Conservation (phyloP, 2,113 vertebrate species). For the zebrafish (Danio rerio) region DNA sequence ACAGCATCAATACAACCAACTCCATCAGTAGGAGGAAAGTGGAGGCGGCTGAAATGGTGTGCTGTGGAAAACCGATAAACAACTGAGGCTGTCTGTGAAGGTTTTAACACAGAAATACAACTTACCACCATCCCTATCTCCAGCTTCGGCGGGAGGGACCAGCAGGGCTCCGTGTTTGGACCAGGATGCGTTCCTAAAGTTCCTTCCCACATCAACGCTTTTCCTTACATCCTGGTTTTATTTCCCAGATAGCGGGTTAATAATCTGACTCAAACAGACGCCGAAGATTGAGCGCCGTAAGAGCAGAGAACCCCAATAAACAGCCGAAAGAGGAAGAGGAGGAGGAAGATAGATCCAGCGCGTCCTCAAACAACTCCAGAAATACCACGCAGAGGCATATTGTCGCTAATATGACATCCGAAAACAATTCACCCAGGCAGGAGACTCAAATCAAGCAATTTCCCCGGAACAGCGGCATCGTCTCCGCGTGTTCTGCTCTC, state of each 20-base stretch:
- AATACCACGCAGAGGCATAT: neutral
- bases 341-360: conserved; percentile 3
- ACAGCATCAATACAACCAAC: conserved; percentile 18
- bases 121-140: conserved; percentile 67
- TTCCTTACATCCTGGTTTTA: conserved; percentile 41
- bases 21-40: neutral
- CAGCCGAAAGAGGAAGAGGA: neutral
- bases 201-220: conserved; percentile 44
- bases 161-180: conserved; percentile 56
- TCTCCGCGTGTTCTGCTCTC: conserved; percentile 42
- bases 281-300: neutral
- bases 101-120: conserved; percentile 30
- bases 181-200: conserved; percentile 40
- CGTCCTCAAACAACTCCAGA: conserved; percentile 33
- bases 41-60: neutral
- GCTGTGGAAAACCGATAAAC: neutral
- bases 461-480: conserved; percentile 6
- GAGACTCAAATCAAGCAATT: neutral
- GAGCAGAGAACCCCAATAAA: neutral
- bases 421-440: neutral
- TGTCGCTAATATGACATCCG: neutral
- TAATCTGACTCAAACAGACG: neutral
- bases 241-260: neutral
- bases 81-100: neutral
- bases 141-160: conserved; percentile 50